These are phyloP conservation scores for Melanerpes aurifrons DNA, from an alignment of 2,113 vertebrate genomes.

Conservation along the genomic window DNA sequence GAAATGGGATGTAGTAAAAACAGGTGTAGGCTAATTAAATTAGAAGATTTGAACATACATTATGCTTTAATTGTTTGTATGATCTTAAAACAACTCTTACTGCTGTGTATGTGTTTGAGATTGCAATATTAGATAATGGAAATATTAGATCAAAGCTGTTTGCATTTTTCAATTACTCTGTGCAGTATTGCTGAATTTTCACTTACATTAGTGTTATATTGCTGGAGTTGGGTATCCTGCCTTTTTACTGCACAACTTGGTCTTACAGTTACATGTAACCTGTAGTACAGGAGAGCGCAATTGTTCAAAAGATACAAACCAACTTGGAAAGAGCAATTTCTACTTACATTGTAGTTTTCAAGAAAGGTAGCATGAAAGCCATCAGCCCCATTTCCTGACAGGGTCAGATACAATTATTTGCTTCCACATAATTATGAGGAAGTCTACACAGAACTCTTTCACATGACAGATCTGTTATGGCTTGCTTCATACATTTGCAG, in stretches of 20 bases:
- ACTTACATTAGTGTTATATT: neutral
- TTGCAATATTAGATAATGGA: neutral
- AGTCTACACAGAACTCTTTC: neutral
- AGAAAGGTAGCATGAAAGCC: neutral
- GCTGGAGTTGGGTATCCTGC: neutral
- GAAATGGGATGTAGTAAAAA: conserved; percentile 11
- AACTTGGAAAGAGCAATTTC: neutral
- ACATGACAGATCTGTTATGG: neutral
- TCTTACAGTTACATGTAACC: neutral
- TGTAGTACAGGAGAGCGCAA: neutral
- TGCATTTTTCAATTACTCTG: neutral
- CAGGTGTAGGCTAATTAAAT: conserved; percentile 36
- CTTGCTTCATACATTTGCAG: neutral
- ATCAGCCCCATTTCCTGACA: neutral
- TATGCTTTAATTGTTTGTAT: conserved; percentile 32
- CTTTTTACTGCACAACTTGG: neutral
- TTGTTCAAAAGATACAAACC: neutral
- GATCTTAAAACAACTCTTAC: neutral
- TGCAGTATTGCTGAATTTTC: neutral
- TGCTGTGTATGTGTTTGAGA: neutral
- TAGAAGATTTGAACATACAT: conserved; percentile 14
- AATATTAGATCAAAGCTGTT: conserved; percentile 36
- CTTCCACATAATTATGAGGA: neutral
- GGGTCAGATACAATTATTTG: neutral
- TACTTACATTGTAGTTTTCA: neutral